Base-by-base conservation (phyloP, 2,888 invertebrate genomes). In the Chironomus tentans region DNA sequence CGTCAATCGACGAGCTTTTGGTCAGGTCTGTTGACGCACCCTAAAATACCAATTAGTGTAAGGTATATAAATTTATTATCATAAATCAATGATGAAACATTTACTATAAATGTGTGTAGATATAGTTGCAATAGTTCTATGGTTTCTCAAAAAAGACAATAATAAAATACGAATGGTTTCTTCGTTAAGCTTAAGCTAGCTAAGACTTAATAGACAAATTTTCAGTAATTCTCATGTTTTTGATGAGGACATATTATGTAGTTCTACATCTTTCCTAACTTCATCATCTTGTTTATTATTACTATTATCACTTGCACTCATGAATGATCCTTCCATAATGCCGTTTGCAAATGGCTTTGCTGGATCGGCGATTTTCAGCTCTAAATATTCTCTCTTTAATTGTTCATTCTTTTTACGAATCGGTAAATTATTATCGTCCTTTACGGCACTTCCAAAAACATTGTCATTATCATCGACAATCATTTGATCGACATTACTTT, bases 181-280 rank as follows among this genome's bases (percentile, higher is more conserved):
- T 38, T 38, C 38, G 38, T 38, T 38, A 38, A 38, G 18, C 56
- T 56, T 56, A 18, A 56, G 56, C 56, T 56, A 56, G 56, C 56
- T 56, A 18, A 56, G n/a, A 56, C 56, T 56, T 7, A 18, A 7
- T 7, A 56, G 56, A 56, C 4, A 18, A 77, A 77, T 65, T 68
- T 77, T 77, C 73, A 79, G 77, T 78, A 78, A 77, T 78, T 79
- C 79, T 82, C 82, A 82, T 80, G 81, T 81, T 79, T 81, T 80
- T 68, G 79, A 79, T 77, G 79, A 79, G 38, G 38, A 10, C 77
- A 82, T 80, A 79, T 78, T 80, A 78, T 82, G 80, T 81, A 82
- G 79, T 80, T 82, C 82, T 79, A 82, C 79, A 61, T 73, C 72
- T 21, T 48, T 78, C 77, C 2, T 62, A 77, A 79, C 79, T 78